Evolutionary conservation across 1,140 invertebrate genomes (phyloP).

Genomic region (Propsilocerus akamusi): DNA sequence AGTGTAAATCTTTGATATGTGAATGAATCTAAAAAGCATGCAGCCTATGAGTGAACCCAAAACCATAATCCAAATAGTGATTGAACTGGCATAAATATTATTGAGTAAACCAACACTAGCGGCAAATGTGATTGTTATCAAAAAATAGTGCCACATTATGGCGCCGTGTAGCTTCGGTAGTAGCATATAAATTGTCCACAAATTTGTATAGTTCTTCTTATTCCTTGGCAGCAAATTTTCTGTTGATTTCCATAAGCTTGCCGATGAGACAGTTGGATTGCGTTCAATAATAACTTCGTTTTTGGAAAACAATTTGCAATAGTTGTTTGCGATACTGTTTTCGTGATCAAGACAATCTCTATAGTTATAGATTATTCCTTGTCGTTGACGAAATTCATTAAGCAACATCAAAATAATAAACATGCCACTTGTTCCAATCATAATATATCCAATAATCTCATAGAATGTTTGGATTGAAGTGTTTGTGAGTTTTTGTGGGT

Average conservation of each 20-base stretch:
- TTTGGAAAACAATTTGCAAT: not conserved
- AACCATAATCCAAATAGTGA: not conserved
- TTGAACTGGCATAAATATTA: not conserved
- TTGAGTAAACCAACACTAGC: not conserved
- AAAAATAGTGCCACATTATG: not conserved
- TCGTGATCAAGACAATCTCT: not conserved
- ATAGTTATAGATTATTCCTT: not conserved
- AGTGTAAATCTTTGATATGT: not conserved
- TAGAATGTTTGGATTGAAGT: not conserved
- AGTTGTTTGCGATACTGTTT: not conserved
- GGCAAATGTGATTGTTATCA: not conserved
- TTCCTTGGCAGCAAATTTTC: not conserved
- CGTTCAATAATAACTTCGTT: not conserved
- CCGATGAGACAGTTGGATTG: not conserved
- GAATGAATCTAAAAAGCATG: not conserved
- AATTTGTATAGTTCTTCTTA: not conserved
- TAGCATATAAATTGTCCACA: not conserved
- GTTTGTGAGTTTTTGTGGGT: not conserved
- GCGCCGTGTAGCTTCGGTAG: not conserved
- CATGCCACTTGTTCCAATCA: not conserved
- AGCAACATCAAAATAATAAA: not conserved
- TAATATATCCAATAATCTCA: not conserved
- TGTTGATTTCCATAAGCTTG: not conserved
- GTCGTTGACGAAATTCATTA: not conserved
- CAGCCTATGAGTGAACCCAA: not conserved